Conservation (phyloP, 2,113 vertebrate species). For the Prunella fulvescens region DNA sequence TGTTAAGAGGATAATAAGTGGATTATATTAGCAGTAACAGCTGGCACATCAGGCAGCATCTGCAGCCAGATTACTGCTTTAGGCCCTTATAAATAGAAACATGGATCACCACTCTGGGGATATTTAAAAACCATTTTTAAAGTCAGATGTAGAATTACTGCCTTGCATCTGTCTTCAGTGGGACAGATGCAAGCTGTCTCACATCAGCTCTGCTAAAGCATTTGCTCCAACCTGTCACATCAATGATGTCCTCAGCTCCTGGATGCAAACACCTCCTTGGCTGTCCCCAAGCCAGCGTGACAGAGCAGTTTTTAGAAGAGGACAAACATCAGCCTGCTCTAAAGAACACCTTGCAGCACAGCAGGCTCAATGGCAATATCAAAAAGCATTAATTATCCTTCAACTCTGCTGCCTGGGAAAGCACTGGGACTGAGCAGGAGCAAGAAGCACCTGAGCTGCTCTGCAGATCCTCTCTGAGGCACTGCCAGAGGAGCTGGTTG, state of each 20-base stretch:
- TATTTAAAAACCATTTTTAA: not conserved
- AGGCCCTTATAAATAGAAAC: conserved; percentile 26
- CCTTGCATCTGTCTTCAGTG: not conserved
- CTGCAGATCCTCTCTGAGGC: not conserved
- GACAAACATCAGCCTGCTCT: not conserved
- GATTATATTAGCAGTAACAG: not conserved
- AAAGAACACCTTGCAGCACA: not conserved
- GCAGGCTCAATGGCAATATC: not conserved
- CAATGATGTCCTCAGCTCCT: not conserved
- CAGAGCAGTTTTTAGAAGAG: not conserved
- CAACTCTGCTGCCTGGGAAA: not conserved
- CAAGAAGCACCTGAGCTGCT: not conserved
- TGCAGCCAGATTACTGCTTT: conserved; percentile 32
- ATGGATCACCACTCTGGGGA: not conserved
- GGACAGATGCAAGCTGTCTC: not conserved
- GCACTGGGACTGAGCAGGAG: not conserved
- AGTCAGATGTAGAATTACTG: not conserved
- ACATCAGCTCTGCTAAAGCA: not conserved
- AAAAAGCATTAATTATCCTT: not conserved
- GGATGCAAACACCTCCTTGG: not conserved
- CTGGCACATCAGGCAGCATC: conserved; percentile 46
- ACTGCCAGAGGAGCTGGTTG: not conserved
- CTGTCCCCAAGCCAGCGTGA: not conserved
- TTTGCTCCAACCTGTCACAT: not conserved
- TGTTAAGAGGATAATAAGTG: not conserved